A percentile compares a stretch with the other conserved stretches of the same genome.
Conservation (phyloP, 2,888 invertebrate genomes). For the Drosophila falleni region DNA sequence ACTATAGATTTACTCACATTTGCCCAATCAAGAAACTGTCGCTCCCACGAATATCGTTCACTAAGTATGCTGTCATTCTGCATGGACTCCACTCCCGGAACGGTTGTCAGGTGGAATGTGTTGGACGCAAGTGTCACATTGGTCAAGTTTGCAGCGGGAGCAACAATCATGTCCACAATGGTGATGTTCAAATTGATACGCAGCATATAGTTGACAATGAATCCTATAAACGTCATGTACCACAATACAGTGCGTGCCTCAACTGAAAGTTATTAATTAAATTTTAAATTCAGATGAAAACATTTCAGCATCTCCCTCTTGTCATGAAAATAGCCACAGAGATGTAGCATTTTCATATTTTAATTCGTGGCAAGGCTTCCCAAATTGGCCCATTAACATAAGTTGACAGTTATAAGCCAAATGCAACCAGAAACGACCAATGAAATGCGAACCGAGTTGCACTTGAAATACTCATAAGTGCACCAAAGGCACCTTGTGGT, state of each 20-base stretch:
- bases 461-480: slow-evolving; percentile 10
- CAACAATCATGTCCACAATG: slow-evolving; percentile 88
- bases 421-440: slow-evolving; percentile 21
- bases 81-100: neutral
- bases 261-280: slow-evolving; percentile 58
- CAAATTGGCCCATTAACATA: neutral
- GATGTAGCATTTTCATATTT: neutral
- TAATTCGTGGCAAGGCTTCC: neutral
- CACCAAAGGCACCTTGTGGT: slow-evolving; percentile 63
- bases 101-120: slow-evolving; percentile 13
- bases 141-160: slow-evolving; percentile 18
- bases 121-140: slow-evolving; percentile 1
- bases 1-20: slow-evolving; percentile 60
- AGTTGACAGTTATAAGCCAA: slow-evolving; percentile 3
- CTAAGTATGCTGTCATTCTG: slow-evolving; percentile 20
- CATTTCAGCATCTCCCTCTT: neutral
- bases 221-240: slow-evolving; percentile 88
- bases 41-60: slow-evolving; percentile 68
- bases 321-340: neutral
- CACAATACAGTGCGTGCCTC: slow-evolving; percentile 87
- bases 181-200: slow-evolving; percentile 89
- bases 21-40: slow-evolving; percentile 73
- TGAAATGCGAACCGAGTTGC: slow-evolving; percentile 45
- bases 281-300: neutral
- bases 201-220: slow-evolving; percentile 90